phyloP scores from a whole-genome alignment of 1,140 invertebrate genomes.

The Plodia interpunctella region DNA sequence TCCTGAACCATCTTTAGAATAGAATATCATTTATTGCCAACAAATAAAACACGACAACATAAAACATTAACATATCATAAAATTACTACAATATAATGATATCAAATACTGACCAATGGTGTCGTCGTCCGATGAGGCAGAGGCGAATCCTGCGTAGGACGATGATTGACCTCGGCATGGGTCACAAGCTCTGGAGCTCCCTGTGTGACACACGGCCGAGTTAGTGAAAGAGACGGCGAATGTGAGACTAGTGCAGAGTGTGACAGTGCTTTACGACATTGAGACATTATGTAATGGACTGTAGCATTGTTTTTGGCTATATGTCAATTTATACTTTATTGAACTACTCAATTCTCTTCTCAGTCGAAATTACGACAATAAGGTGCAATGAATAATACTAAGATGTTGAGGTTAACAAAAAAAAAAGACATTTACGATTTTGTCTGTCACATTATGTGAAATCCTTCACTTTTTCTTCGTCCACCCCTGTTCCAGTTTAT shows the following conservation, averaged over 20 bases:
- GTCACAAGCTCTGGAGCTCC: conserved; percentile 72
- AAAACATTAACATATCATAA: not conserved
- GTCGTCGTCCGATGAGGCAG: conserved; percentile 77
- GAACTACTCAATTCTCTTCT: too few relatives aligned
- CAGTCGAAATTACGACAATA: too few relatives aligned
- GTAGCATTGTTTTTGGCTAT: not conserved
- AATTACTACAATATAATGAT: not conserved
- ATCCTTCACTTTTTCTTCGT: too few relatives aligned
- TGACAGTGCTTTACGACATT: conserved; percentile 15
- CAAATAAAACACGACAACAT: too few relatives aligned
- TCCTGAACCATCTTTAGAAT: too few relatives aligned
- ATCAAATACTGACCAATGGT: conserved; percentile 69
- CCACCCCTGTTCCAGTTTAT: too few relatives aligned
- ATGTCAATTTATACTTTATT: too few relatives aligned
- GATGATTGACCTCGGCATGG: conserved; percentile 77
- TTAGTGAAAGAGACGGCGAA: not conserved
- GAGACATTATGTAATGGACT: not conserved
- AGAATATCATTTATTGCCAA: too few relatives aligned
- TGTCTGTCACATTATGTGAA: too few relatives aligned
- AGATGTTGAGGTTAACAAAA: too few relatives aligned
- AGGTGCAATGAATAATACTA: too few relatives aligned
- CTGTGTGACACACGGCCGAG: conserved; percentile 22
- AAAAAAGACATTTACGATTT: too few relatives aligned
- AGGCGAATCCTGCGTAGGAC: conserved; percentile 77
- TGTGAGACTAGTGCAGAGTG: conserved; percentile 10